A percentile compares a stretch with the other conserved stretches of the same genome.
Evolutionary conservation across 1,140 invertebrate genomes (phyloP).

Genomic region (Mya arenaria): DNA sequence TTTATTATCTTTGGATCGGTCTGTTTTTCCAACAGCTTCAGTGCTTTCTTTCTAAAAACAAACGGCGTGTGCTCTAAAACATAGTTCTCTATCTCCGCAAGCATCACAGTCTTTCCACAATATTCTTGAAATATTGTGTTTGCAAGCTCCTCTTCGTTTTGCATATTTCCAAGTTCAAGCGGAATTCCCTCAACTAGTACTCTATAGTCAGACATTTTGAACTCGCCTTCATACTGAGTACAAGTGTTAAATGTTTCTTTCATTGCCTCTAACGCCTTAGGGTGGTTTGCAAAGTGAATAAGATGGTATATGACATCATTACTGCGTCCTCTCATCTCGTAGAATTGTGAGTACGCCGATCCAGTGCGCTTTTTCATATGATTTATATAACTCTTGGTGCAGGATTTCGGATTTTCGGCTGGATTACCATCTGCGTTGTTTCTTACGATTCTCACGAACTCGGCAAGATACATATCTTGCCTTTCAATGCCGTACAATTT

Average conservation of each 20-base stretch:
- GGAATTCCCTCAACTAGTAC: not conserved
- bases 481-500: not conserved
- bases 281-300: not conserved
- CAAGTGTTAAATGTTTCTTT: slow-evolving; percentile 5
- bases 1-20: too few species aligned
- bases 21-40: too few species aligned
- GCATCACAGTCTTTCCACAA: not conserved
- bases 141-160: not conserved
- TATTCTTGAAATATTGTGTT: slow-evolving; percentile 1
- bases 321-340: not conserved
- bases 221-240: not conserved
- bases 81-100: too few species aligned
- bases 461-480: not conserved
- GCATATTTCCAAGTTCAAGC: slow-evolving; percentile 5
- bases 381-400: not conserved
- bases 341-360: not conserved
- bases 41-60: too few species aligned
- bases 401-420: not conserved
- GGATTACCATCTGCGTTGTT: not conserved
- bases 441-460: not conserved
- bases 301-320: not conserved
- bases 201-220: slow-evolving; percentile 6
- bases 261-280: not conserved
- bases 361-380: not conserved
- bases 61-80: too few species aligned